Conservation (phyloP, 2,797 vertebrate species). For the Glossophaga mutica region DNA sequence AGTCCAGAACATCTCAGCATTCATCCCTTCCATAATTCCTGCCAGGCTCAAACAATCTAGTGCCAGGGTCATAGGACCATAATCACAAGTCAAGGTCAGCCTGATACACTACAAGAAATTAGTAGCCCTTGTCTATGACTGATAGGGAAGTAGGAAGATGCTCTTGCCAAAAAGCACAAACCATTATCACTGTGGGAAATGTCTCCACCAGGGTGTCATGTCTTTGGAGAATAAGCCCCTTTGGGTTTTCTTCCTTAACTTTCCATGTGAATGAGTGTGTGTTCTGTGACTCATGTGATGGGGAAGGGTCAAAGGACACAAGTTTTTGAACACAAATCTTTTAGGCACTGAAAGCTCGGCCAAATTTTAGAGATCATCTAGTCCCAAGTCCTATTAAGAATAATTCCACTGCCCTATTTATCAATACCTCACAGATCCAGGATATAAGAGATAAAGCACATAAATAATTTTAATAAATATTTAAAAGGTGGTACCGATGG, state of each 20-base stretch:
- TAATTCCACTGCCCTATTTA: neutral
- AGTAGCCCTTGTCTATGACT: neutral
- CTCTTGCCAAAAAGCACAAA: neutral
- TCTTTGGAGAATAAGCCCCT: neutral
- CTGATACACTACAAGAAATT: neutral
- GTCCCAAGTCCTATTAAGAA: neutral
- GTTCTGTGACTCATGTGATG: neutral
- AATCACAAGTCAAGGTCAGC: neutral
- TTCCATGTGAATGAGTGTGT: neutral
- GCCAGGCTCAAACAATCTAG: neutral
- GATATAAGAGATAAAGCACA: neutral
- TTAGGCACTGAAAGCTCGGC: neutral
- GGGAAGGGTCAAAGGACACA: neutral
- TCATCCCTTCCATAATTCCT: neutral
- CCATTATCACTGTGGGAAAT: neutral
- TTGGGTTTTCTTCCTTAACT: neutral
- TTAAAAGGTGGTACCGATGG: neutral
- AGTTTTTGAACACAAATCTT: neutral
- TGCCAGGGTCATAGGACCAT: neutral
- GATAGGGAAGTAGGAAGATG: neutral
- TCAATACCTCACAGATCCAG: neutral
- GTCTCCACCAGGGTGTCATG: neutral
- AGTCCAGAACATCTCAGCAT: neutral
- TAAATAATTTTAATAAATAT: neutral
- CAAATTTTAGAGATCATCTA: neutral